Percentiles rank a stretch among this genome's conserved stretches.
These are phyloP conservation scores for Stegana nigrithorax DNA, from an alignment of 2,888 invertebrate genomes.

Conservation along the genomic window DNA sequence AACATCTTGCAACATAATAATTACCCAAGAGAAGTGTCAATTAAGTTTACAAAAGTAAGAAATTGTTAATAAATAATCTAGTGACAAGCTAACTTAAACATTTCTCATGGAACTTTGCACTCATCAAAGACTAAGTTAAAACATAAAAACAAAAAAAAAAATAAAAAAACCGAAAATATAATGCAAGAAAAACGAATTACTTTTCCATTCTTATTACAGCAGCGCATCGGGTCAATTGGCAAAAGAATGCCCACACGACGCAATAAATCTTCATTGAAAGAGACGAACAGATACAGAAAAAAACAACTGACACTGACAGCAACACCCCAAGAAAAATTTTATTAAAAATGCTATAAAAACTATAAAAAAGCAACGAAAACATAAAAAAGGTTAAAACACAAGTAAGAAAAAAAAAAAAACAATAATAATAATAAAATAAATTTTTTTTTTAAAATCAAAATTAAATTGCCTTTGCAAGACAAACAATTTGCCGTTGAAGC, in stretches of 20 bases:
- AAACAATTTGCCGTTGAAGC: slow-evolving; percentile 1
- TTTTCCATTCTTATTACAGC: too few species aligned
- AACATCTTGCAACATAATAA: too few species aligned
- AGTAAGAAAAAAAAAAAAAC: not conserved
- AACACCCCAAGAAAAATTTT: slow-evolving; percentile 33
- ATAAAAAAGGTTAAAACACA: not conserved
- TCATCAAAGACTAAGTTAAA: too few species aligned
- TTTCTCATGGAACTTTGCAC: too few species aligned
- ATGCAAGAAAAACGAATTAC: too few species aligned
- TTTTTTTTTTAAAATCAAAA: not conserved
- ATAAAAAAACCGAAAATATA: too few species aligned
- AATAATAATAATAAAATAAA: slow-evolving; percentile 1
- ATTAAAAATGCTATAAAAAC: slow-evolving; percentile 34
- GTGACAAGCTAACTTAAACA: too few species aligned
- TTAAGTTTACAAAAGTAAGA: too few species aligned
- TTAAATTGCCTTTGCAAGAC: slow-evolving; percentile 8
- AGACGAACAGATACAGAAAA: slow-evolving; percentile 29
- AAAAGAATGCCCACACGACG: slow-evolving; percentile 14
- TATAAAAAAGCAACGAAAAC: not conserved
- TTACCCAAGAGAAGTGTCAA: too few species aligned
- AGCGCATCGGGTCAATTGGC: slow-evolving; percentile 48
- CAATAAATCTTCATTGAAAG: slow-evolving; percentile 58
- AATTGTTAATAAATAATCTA: too few species aligned
- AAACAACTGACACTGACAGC: slow-evolving; percentile 47
- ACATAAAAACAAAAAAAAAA: too few species aligned